Base-by-base conservation (phyloP, 2,797 vertebrate species). In the Caiman crocodilus region DNA sequence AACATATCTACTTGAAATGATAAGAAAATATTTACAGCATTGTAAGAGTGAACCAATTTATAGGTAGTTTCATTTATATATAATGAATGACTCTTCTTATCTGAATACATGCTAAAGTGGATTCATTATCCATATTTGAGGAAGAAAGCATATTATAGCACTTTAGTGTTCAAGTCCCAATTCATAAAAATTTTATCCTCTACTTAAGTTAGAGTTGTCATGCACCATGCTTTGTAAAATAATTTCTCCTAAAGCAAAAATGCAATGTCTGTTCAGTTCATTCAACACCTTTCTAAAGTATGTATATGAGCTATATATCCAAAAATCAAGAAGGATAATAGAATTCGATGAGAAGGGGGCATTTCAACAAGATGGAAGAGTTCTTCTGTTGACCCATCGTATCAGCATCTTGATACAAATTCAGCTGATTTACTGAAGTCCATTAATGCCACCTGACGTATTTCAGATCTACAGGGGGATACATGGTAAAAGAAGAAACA, bases 151-250 rank as follows among this genome's bases (percentile, higher is more conserved):
- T 79, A 93, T 85, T 96, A 96, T 67, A 88, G 94, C 64, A 93
- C 76, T 96, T 87, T 79, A 97, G 84, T 1, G 64, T 90, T 93
- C 76, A 92, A 90, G 94, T 94, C 93, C 88, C 92, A 82, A 91
- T 91, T 95, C 94, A 96, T 97, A 94, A 95, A 97, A 94, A 67
- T 94, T 94, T 86, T 93, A 97, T 94, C 96, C 84, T 88, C 61
- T 82, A 84, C 88, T 94, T 94, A 92, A 94, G 89, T 1, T 81
- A n/a, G 83, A 92, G 89, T 79, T 77, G 94, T 96, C 77, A 89
- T 69, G 55, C 21, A 60, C 87, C 59, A 35, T 80, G 78, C 4
- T n/a, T 88, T 87, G 76, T 83, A 95, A 90, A 95, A 95, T 85
- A 94, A 92, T 93, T 85, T 88, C 79, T 82, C 93, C 73, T 0